Conservation (phyloP, 1,140 invertebrate species). For the Drosophila funebris region DNA sequence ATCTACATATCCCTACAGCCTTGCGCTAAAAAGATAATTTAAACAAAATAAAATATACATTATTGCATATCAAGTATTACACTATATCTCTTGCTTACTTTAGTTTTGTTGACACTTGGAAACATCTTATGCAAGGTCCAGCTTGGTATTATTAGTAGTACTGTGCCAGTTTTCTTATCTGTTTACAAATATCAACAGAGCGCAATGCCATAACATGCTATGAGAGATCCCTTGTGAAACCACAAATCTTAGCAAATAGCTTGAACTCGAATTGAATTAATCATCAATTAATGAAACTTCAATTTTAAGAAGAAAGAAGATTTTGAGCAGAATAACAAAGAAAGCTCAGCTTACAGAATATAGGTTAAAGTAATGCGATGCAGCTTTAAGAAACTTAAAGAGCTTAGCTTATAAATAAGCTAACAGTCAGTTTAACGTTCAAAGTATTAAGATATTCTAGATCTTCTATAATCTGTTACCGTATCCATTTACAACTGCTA, state of each 20-base stretch:
- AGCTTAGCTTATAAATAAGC: neutral
- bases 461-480: too few relatives aligned
- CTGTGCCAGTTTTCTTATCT: constrained; percentile 13
- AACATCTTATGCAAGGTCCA: constrained; percentile 7
- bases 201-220: neutral
- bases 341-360: neutral
- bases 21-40: neutral
- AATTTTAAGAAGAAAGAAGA: neutral
- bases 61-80: neutral
- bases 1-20: neutral
- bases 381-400: neutral
- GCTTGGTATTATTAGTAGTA: neutral
- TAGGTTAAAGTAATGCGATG: neutral
- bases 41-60: neutral
- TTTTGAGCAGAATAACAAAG: neutral
- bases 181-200: neutral
- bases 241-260: neutral
- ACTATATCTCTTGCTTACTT: neutral
- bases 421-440: too few relatives aligned
- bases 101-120: neutral
- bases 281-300: neutral
- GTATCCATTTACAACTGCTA: too few relatives aligned
- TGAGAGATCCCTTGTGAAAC: neutral
- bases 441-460: too few relatives aligned
- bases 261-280: neutral